Percentiles rank a stretch among this genome's conserved stretches.
Conservation (phyloP, 2,888 invertebrate species). For the Laspeyria flexula region DNA sequence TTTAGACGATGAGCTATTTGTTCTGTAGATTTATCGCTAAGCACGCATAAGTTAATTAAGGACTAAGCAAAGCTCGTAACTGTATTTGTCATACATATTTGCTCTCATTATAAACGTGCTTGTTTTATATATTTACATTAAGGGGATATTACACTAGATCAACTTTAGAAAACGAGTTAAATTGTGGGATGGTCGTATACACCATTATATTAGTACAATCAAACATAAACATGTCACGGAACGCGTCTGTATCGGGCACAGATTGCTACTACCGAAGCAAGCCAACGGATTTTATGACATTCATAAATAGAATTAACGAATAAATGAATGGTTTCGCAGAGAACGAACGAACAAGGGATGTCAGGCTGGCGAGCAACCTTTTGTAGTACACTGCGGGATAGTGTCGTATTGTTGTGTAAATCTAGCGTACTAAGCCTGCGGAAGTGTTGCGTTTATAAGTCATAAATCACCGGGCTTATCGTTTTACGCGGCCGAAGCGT, state of each 20-base stretch:
- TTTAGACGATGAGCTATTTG: slow-evolving; percentile 36
- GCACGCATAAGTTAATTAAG: slow-evolving; percentile 40
- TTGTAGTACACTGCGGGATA: slow-evolving; percentile 41
- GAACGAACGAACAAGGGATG: slow-evolving; percentile 37
- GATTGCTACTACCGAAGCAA: slow-evolving; percentile 44
- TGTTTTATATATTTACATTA: slow-evolving; percentile 31
- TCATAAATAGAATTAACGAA: slow-evolving; percentile 67
- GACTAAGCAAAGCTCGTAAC: slow-evolving; percentile 31
- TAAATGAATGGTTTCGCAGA: slow-evolving; percentile 48
- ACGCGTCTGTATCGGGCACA: slow-evolving; percentile 48
- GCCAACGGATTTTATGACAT: slow-evolving; percentile 58
- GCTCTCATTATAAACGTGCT: slow-evolving; percentile 26
- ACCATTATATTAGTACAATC: slow-evolving; percentile 47
- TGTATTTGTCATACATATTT: slow-evolving; percentile 34
- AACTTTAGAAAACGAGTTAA: slow-evolving; percentile 44
- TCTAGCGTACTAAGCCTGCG: slow-evolving; percentile 63
- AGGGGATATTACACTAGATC: slow-evolving; percentile 27
- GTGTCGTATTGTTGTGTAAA: slow-evolving; percentile 54
- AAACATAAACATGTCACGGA: slow-evolving; percentile 55
- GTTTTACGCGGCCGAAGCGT: slow-evolving; percentile 58
- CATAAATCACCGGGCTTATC: slow-evolving; percentile 81
- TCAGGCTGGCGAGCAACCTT: slow-evolving; percentile 32
- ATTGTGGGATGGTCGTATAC: slow-evolving; percentile 41
- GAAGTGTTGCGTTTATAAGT: slow-evolving; percentile 77
- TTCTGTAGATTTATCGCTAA: slow-evolving; percentile 35